A percentile compares a stretch with the other conserved stretches of the same genome.
Conservation (phyloP, 2,797 vertebrate genomes). For the Alcedo quadribrachys region DNA sequence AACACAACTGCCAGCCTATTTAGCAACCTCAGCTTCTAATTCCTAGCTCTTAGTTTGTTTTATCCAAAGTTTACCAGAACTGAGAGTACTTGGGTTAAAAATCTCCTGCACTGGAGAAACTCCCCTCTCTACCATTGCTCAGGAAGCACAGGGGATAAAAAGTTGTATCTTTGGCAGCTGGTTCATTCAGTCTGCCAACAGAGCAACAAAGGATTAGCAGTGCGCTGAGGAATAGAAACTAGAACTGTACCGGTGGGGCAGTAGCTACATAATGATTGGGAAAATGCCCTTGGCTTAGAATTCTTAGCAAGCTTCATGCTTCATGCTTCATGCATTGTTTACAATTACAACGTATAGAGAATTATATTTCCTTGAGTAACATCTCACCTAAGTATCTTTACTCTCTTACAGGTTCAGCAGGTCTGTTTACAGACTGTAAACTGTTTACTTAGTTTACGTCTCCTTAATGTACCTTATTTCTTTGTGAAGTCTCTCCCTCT, state of each 20-base stretch:
- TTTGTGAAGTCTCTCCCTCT: neutral
- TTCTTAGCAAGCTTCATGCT: neutral
- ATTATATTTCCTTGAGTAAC: neutral
- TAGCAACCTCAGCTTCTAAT: conserved; percentile 16
- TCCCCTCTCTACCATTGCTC: neutral
- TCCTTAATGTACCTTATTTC: neutral
- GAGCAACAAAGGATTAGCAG: neutral
- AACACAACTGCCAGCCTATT: conserved; percentile 16
- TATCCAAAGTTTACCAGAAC: conserved; percentile 20
- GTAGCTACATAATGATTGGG: neutral
- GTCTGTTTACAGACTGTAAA: neutral
- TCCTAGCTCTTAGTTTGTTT: conserved; percentile 23
- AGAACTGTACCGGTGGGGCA: neutral
- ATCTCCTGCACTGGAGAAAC: neutral
- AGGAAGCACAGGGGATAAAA: conserved; percentile 8
- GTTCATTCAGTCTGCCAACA: neutral
- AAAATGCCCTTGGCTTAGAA: neutral
- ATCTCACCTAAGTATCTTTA: neutral
- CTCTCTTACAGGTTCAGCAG: neutral
- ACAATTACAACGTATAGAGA: neutral
- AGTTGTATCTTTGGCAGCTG: conserved; percentile 27
- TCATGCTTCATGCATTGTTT: neutral
- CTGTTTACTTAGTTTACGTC: neutral
- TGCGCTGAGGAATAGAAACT: neutral
- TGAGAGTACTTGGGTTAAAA: conserved; percentile 30